Evolutionary conservation across 2,888 invertebrate genomes (phyloP).

Genomic region (Ernsta delagoae): DNA sequence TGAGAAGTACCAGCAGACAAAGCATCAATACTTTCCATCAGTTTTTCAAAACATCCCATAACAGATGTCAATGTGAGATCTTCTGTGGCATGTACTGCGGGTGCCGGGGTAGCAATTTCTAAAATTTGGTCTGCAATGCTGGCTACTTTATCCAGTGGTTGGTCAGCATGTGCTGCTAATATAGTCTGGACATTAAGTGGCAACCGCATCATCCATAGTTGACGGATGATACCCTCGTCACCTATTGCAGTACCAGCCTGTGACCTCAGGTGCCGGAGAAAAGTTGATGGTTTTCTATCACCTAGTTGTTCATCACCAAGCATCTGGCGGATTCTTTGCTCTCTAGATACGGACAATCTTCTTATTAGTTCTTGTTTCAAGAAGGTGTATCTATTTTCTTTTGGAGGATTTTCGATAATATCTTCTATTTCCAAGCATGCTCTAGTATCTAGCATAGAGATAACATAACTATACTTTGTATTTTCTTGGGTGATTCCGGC

Average conservation of each 20-base stretch:
- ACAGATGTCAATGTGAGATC: neutral
- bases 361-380: conserved; percentile 9
- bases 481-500: neutral
- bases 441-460: neutral
- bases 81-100: neutral
- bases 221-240: conserved; percentile 1
- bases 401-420: conserved; percentile 5
- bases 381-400: neutral
- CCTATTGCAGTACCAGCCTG: conserved; percentile 22
- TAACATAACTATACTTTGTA: conserved; percentile 1
- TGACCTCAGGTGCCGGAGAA: conserved; percentile 34
- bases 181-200: neutral
- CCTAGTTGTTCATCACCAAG: conserved; percentile 32
- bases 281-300: conserved; percentile 30
- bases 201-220: conserved; percentile 8
- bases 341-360: neutral
- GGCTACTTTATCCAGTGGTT: neutral
- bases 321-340: conserved; percentile 15
- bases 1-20: neutral
- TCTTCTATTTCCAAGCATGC: neutral
- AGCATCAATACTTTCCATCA: neutral
- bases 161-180: conserved; percentile 1
- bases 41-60: conserved; percentile 4
- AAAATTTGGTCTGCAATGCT: neutral
- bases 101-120: neutral